phyloP scores from a whole-genome alignment of 1,140 invertebrate species.

The Arion vulgaris region DNA sequence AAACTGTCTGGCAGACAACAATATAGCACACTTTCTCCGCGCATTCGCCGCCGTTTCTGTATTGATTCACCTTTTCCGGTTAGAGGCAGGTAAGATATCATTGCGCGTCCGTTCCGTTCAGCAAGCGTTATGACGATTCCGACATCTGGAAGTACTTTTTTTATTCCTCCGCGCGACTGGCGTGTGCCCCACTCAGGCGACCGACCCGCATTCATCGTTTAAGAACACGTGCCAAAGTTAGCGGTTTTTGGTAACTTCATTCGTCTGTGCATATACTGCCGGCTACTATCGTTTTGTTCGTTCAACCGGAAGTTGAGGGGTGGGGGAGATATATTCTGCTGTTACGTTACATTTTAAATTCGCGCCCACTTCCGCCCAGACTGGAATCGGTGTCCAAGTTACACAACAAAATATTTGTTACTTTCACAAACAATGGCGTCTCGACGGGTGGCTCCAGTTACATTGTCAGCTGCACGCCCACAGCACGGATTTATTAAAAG shows the following conservation, averaged over 20 bases:
- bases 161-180: neutral
- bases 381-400: neutral
- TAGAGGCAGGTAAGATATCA: neutral
- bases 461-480: neutral
- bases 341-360: neutral
- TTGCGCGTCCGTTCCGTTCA: neutral
- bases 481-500: neutral
- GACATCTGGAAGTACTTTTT: slow-evolving; percentile 8
- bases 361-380: slow-evolving; percentile 1
- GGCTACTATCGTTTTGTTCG: neutral
- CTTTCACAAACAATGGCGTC: neutral
- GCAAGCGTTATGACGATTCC: neutral
- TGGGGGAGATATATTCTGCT: neutral
- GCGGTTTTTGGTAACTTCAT: neutral
- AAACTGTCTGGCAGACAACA: neutral
- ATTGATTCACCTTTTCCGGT: neutral
- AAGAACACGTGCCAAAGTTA: neutral
- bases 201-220: slow-evolving; percentile 6
- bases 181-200: neutral
- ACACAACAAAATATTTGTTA: neutral
- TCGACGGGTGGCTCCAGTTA: neutral
- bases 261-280: neutral
- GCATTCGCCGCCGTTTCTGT: neutral
- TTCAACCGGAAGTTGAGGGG: neutral
- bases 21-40: slow-evolving; percentile 5